phyloP scores from a whole-genome alignment of 92 coral and sea anemone species.

The Palythoa caribaeorum region DNA sequence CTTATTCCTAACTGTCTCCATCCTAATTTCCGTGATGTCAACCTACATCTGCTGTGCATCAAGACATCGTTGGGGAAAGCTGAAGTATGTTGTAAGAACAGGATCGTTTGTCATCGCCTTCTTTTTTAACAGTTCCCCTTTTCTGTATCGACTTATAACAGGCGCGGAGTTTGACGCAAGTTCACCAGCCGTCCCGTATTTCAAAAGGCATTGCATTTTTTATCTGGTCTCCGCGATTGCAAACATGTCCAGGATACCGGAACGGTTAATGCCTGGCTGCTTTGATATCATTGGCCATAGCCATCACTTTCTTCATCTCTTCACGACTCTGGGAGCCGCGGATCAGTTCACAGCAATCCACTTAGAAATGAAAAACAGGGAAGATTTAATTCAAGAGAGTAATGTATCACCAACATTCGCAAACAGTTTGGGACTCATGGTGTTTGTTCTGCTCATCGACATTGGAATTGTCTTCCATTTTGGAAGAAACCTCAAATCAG shows the following conservation, averaged over 20 bases:
- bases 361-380: slow-evolving; percentile 81
- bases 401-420: slow-evolving; percentile 65
- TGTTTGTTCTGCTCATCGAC: slow-evolving; percentile 69
- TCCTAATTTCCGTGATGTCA: slow-evolving; percentile 77
- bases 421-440: slow-evolving; percentile 86
- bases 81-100: slow-evolving; percentile 91
- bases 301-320: slow-evolving; percentile 94
- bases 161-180: slow-evolving; percentile 65
- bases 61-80: slow-evolving; percentile 89
- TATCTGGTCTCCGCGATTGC: slow-evolving; percentile 90
- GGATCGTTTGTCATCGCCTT: slow-evolving; percentile 86
- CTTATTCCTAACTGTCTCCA: slow-evolving; percentile 73
- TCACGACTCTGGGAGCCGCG: slow-evolving; percentile 90
- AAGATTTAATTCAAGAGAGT: slow-evolving; percentile 60
- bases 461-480: slow-evolving; percentile 83
- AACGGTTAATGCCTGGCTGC: slow-evolving; percentile 89
- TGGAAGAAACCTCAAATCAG: slow-evolving; percentile 81
- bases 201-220: slow-evolving; percentile 83
- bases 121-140: slow-evolving; percentile 84
- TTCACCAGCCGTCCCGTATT: slow-evolving; percentile 71
- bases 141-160: slow-evolving; percentile 69
- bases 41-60: slow-evolving; percentile 96
- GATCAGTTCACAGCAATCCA: slow-evolving; percentile 92
- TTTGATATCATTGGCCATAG: slow-evolving; percentile 95
- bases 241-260: slow-evolving; percentile 90